Evolutionary conservation across 2,888 invertebrate genomes (phyloP), one percentile per base, ranked within the genome.

Genomic region (Drosophila atroscutellata): DNA sequence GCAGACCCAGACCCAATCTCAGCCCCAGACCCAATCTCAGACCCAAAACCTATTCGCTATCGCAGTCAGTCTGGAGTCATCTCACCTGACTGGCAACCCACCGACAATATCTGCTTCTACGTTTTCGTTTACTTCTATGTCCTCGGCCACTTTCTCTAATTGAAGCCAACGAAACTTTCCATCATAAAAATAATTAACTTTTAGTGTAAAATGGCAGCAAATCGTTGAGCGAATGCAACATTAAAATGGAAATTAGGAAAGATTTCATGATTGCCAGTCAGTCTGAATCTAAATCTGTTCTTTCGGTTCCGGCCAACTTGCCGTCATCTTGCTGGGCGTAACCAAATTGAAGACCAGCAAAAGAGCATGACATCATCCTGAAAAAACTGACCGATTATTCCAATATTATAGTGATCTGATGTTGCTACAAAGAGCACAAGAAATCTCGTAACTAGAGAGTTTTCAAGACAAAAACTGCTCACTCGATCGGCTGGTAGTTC

Each of bases 101-200:
- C 47, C 20, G 54, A 51, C 64, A 50, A 56, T 45, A 59, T 37
- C 74, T 18, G 39, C 30, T 59, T 30, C 36, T 51, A n/a, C 47
- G 56, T 36, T 34, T 67, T n/a, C 36, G 34, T 18, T 26, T 13
- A 26, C 26, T 26, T 26, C 36, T 18, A 24, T 9, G 54, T 28
- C 54, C 30, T 54, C n/a, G 60, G 30, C 51, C 77, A 83, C 81
- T 90, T 87, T 69, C 68, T 75, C 79, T 82, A 88, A 89, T 83
- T 84, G 80, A 84, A 86, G 84, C 78, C 89, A 84, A 77, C 83
- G 76, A 86, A 80, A 89, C 77, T 86, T 84, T 78, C 86, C 80
- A 84, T 88, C 86, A 77, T 80, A 80, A 81, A 88, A 86, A 80
- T 82, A 88, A 88, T 90, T 86, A 73, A 75, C 77, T 80, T 84